phyloP scores from a whole-genome alignment of 2,888 invertebrate genomes.

The Sarcophaga carnaria region DNA sequence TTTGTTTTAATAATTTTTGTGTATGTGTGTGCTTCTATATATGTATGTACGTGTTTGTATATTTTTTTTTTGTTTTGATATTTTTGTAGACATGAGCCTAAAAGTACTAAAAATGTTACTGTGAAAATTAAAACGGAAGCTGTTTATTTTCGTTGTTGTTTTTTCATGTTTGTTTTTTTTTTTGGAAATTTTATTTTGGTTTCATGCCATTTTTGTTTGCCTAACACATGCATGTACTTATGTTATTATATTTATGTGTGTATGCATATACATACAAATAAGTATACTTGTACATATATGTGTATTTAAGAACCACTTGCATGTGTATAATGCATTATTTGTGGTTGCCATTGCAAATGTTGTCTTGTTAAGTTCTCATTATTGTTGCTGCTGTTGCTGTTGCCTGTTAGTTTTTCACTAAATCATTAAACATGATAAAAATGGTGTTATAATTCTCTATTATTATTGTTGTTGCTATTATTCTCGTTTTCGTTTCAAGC shows the following conservation, averaged over 20 bases:
- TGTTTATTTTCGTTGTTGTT: conserved; percentile 22
- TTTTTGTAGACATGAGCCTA: conserved; percentile 62
- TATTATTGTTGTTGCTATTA: conserved; percentile 24
- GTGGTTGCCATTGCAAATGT: conserved; percentile 57
- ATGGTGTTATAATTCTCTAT: conserved; percentile 65
- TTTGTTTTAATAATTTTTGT: conserved; percentile 18
- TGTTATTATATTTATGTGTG: conserved; percentile 23
- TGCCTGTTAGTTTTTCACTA: conserved; percentile 59
- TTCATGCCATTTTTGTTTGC: not conserved
- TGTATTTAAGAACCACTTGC: conserved; percentile 57
- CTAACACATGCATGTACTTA: conserved; percentile 19
- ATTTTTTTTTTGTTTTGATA: conserved; percentile 38
- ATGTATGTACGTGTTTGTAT: not conserved
- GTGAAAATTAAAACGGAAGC: conserved; percentile 59
- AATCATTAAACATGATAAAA: conserved; percentile 66
- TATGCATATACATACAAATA: not conserved
- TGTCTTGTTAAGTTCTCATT: conserved; percentile 59
- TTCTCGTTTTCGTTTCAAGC: no score
- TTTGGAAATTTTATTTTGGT: conserved; percentile 6
- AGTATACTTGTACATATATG: no score
- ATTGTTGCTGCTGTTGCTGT: conserved; percentile 33
- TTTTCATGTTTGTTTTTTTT: conserved; percentile 39
- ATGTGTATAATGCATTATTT: conserved; percentile 66
- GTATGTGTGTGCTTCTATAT: no score
- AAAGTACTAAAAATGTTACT: conserved; percentile 60